These are phyloP conservation scores for Lampris megalopsis DNA, from an alignment of 2,113 vertebrate genomes.

Conservation along the genomic window DNA sequence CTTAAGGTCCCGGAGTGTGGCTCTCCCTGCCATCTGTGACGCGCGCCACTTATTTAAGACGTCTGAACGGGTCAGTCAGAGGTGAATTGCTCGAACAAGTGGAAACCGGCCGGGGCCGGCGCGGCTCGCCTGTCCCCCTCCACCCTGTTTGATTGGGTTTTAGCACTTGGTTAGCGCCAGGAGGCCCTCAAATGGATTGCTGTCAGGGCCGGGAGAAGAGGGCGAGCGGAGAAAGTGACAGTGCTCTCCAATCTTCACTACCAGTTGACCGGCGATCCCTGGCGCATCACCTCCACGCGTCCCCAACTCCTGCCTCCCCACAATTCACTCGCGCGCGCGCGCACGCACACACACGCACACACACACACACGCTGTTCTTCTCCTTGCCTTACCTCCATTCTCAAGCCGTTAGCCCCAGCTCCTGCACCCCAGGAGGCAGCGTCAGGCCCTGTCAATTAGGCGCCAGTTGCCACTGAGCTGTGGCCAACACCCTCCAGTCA, in stretches of 20 bases:
- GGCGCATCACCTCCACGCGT: slow-evolving; percentile 25
- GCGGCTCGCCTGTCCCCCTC: slow-evolving; percentile 46
- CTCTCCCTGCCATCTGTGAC: slow-evolving; percentile 24
- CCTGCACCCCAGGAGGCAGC: slow-evolving; percentile 43
- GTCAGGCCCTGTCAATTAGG: slow-evolving; percentile 59
- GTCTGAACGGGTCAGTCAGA: slow-evolving; percentile 64
- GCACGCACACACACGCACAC: slow-evolving; percentile 15
- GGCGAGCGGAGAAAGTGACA: slow-evolving; percentile 41
- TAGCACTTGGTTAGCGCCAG: slow-evolving; percentile 70
- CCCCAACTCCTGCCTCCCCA: background rate
- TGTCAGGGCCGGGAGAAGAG: slow-evolving; percentile 55
- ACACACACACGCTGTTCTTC: slow-evolving; percentile 7
- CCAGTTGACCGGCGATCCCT: slow-evolving; percentile 53
- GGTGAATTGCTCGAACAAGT: slow-evolving; percentile 73
- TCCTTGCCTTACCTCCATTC: slow-evolving; percentile 48
- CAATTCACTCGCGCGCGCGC: background rate
- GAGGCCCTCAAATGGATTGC: slow-evolving; percentile 69
- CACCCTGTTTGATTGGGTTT: slow-evolving; percentile 75
- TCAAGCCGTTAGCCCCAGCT: slow-evolving; percentile 27
- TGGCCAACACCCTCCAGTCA: slow-evolving; percentile 42
- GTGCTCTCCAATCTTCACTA: slow-evolving; percentile 26
- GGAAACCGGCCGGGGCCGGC: slow-evolving; percentile 42
- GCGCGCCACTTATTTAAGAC: slow-evolving; percentile 58
- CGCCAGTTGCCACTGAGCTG: slow-evolving; percentile 56
- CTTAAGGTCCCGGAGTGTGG: slow-evolving; percentile 31